Conservation (phyloP, 2,797 vertebrate genomes). For the Schizopygopsis pylzovi region DNA sequence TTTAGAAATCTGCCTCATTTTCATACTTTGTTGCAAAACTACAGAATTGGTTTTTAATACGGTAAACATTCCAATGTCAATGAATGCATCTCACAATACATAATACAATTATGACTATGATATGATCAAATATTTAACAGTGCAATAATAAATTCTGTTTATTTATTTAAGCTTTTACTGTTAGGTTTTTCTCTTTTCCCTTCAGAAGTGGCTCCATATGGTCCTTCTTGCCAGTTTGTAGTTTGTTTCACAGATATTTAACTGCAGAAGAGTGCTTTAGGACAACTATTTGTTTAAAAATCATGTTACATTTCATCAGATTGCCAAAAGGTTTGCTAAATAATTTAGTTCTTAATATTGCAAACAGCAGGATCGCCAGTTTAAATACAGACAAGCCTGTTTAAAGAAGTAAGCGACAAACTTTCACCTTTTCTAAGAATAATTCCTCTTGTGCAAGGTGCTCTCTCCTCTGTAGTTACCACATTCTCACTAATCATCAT, state of each 20-base stretch:
- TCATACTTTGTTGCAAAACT: neutral
- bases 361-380: neutral
- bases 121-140: neutral
- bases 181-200: no score
- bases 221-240: neutral
- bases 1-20: neutral
- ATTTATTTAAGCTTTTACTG: neutral
- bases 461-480: conserved; percentile 30
- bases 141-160: neutral
- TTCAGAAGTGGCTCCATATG: neutral
- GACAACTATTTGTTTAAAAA: neutral
- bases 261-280: neutral
- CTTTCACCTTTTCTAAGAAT: neutral
- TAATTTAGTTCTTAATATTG: neutral
- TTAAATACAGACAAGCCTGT: neutral
- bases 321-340: neutral
- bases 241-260: neutral
- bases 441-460: neutral
- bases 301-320: neutral
- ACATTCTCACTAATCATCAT: conserved; percentile 38
- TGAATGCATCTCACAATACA: neutral
- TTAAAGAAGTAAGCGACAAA: neutral
- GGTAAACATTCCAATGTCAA: neutral
- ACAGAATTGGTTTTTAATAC: neutral
- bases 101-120: neutral